Evolutionary conservation across 2,797 vertebrate species (phyloP).

Genomic region (Lemur catta): DNA sequence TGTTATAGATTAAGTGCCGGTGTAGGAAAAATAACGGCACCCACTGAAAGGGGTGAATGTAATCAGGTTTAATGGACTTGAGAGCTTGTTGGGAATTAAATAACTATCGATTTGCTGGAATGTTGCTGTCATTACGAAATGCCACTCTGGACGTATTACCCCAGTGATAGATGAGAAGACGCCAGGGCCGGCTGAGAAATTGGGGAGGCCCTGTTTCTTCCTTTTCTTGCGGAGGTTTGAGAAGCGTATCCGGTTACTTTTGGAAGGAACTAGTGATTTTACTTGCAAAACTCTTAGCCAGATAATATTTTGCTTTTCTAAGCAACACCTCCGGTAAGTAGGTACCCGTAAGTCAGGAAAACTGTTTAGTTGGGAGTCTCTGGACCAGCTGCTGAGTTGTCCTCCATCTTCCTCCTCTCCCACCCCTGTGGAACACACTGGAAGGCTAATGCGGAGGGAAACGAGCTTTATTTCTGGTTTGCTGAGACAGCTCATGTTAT

Average conservation of each 20-base stretch:
- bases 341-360: background rate
- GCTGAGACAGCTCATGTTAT: background rate
- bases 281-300: background rate
- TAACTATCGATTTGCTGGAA: slow-evolving; percentile 95
- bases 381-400: background rate
- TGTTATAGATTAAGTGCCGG: slow-evolving; percentile 94
- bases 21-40: slow-evolving; percentile 92
- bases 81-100: slow-evolving; percentile 95
- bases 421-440: rapidly evolving
- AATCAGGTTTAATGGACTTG: slow-evolving; percentile 95
- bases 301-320: background rate
- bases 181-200: slow-evolving; percentile 81
- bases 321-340: background rate
- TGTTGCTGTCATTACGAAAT: slow-evolving; percentile 95
- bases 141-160: slow-evolving; percentile 90
- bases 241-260: background rate
- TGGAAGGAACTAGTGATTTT: background rate
- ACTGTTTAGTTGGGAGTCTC: background rate
- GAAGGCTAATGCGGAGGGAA: background rate
- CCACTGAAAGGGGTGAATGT: slow-evolving; percentile 93
- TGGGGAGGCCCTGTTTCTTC: slow-evolving; percentile 72
- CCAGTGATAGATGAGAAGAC: slow-evolving; percentile 88
- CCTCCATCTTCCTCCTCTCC: background rate
- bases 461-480: background rate
- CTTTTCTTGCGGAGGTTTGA: background rate